These are phyloP conservation scores for Seriola aureovittata DNA, from an alignment of 2,113 vertebrate species.

Conservation along the genomic window DNA sequence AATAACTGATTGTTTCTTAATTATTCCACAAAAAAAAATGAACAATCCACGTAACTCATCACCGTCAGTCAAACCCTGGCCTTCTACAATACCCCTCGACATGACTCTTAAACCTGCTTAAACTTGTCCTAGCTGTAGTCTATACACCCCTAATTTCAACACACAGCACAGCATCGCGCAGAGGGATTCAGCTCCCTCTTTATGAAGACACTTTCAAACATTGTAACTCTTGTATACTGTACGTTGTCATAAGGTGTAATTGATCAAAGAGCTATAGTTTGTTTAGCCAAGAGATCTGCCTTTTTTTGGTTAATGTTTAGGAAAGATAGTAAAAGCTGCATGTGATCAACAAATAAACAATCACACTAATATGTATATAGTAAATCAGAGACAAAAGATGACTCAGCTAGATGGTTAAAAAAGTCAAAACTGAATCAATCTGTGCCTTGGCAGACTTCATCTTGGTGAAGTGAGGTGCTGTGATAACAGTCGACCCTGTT, in stretches of 20 bases:
- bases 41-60: conserved; percentile 72
- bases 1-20: conserved; percentile 84
- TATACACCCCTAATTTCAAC: conserved; percentile 76
- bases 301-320: conserved; percentile 73
- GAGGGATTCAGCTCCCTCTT: conserved; percentile 16
- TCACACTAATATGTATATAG: conserved; percentile 66
- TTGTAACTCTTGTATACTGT: conserved; percentile 23
- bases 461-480: conserved; percentile 55
- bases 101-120: conserved; percentile 86
- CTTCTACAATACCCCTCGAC: conserved; percentile 86
- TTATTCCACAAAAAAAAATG: conserved; percentile 81
- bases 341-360: conserved; percentile 70
- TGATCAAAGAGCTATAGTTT: conserved; percentile 66
- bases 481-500: conserved; percentile 61
- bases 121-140: conserved; percentile 83
- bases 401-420: conserved; percentile 43
- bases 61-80: conserved; percentile 83
- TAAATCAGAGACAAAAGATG: conserved; percentile 52
- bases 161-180: conserved; percentile 54
- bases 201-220: conserved; percentile 37
- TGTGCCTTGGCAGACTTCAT: conserved; percentile 37
- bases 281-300: conserved; percentile 49
- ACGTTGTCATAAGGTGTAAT: conserved; percentile 36
- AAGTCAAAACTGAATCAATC: conserved; percentile 37
- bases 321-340: conserved; percentile 67